A percentile compares a stretch with the other conserved stretches of the same genome.
Conservation (phyloP, 2,797 vertebrate species). For the Coregonus ussuriensis region DNA sequence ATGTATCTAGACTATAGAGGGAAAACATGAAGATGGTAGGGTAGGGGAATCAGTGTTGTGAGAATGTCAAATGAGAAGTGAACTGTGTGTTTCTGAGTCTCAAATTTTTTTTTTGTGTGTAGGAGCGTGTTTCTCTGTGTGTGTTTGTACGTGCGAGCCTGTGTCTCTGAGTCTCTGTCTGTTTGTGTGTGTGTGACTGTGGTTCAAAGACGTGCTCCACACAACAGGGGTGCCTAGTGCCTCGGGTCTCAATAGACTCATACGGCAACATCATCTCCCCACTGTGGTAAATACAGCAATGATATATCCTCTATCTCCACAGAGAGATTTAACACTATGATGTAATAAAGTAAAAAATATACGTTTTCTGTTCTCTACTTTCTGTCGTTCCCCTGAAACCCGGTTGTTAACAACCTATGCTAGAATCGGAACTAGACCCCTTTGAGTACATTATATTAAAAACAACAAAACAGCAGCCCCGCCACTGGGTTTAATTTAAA, state of each 20-base stretch:
- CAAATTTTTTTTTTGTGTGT: too few species aligned
- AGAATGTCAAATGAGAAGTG: background rate
- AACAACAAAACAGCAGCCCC: too few species aligned
- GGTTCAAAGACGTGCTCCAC: constrained; percentile 13
- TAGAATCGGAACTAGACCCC: background rate
- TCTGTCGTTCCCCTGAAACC: background rate
- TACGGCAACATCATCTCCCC: constrained; percentile 2
- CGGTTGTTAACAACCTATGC: background rate
- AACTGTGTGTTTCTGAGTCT: constrained; percentile 17
- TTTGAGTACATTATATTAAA: too few species aligned
- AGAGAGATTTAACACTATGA: constrained; percentile 43
- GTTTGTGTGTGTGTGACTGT: background rate
- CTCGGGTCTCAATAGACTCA: background rate
- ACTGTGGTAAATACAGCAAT: background rate
- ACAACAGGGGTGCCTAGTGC: constrained; percentile 14
- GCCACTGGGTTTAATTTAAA: too few species aligned
- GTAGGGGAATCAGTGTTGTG: background rate
- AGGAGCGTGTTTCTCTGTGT: constrained; percentile 19
- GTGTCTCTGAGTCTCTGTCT: background rate
- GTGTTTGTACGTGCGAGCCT: background rate
- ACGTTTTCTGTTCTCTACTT: background rate
- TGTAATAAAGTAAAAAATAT: constrained; percentile 22
- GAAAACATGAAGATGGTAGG: background rate
- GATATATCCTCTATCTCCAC: constrained; percentile 24
- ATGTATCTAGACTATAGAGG: background rate